Base-by-base conservation (phyloP, 2,113 vertebrate genomes). In the Neogobius melanostomus region DNA sequence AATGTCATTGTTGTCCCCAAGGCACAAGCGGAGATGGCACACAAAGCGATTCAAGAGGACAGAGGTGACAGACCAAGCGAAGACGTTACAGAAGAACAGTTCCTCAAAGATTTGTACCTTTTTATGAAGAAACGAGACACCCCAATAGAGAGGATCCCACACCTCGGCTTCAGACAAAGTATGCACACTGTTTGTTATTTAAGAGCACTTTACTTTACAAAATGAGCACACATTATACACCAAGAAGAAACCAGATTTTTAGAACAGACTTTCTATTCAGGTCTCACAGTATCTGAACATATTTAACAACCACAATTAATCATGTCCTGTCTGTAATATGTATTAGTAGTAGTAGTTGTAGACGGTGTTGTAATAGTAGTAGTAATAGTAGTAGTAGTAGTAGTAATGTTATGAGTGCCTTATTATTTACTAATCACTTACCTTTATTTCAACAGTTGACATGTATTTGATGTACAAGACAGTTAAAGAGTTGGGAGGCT, bases 141-240 rank as follows among this genome's bases (percentile, higher is more conserved):
- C 0, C 89, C 92, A 0, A 92, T 94, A 12, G 92, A 94, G 80
- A 91, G 92, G 54, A 92, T 94, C 66, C 93, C 93, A 45, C 91
- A 94, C 64, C 89, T 94, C 42, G 93, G 93, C 74, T 94, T 94
- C 76, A 94, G 92, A 77, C 92, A 93, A 81, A 92, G 93, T 94
- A 82, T 52, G 21, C 72, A 48, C n/a, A n/a, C n/a, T 17, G 6
- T 28, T 43, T n/a, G 14, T 46, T 48, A 16, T 56, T 56, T 56
- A 56, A 10, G 1, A n/a, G 9, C 28, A 2, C 28, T 36, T 36
- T 36, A 36, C 28, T 36, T 36, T 36, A 36, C 28, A 1, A 36
- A 36, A 36, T 28, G 28, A 28, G 28, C 28, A 28, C 28, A 36
- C 28, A 5, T 36, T 2, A 36, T 36, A 36, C 28, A 36, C 28